phyloP scores from a whole-genome alignment of 2,113 vertebrate genomes.

The Progne subis region DNA sequence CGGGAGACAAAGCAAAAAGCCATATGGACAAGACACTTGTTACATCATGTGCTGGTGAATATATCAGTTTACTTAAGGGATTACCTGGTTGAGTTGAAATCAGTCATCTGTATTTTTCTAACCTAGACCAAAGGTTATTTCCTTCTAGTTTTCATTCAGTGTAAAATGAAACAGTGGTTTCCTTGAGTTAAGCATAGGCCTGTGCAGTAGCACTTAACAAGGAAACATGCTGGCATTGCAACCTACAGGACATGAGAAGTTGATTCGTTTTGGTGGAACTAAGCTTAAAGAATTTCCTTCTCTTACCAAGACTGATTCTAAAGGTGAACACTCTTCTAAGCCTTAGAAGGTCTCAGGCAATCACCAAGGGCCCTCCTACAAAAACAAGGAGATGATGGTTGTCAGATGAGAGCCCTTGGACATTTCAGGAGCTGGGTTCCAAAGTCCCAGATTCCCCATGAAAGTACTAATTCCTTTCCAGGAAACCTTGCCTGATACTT shows the following conservation, averaged over 20 bases:
- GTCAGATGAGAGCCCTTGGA: background rate
- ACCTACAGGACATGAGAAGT: background rate
- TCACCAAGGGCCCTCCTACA: background rate
- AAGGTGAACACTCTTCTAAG: background rate
- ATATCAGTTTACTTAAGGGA: background rate
- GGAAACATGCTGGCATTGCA: fast-evolving
- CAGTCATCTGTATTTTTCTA: background rate
- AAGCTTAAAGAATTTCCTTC: background rate
- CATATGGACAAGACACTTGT: background rate
- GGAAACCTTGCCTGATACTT: background rate
- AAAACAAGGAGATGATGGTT: background rate
- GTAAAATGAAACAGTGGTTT: background rate
- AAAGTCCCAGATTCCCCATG: background rate
- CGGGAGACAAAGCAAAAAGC: background rate
- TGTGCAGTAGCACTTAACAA: background rate
- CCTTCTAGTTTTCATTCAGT: background rate
- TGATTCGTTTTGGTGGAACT: background rate
- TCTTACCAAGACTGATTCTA: background rate
- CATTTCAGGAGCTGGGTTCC: background rate
- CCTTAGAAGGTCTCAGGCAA: background rate
- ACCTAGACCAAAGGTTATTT: background rate
- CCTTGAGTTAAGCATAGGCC: background rate
- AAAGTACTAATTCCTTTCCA: background rate
- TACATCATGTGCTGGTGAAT: background rate
- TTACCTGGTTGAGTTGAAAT: background rate